phyloP scores from a whole-genome alignment of 1,140 invertebrate species.

The Mizuhopecten yessoensis region DNA sequence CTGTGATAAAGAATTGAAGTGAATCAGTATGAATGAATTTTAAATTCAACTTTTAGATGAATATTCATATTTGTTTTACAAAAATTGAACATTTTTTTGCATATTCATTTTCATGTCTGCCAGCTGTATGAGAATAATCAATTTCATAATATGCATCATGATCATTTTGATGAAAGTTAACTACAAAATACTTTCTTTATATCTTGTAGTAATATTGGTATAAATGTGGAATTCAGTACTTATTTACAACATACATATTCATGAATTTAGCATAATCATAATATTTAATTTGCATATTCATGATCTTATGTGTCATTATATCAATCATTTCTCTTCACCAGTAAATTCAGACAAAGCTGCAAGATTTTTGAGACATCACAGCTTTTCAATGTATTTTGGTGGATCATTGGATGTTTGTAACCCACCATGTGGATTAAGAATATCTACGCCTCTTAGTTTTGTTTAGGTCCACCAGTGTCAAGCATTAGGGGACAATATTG shows the following conservation, averaged over 20 bases:
- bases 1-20: background rate
- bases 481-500: no score
- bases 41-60: background rate
- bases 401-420: constrained; percentile 1
- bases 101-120: background rate
- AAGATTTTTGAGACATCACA: background rate
- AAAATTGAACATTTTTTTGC: background rate
- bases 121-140: background rate
- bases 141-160: background rate
- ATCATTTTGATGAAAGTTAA: background rate
- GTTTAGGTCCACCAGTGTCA: no score
- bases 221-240: constrained; percentile 2
- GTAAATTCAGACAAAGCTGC: constrained; percentile 1
- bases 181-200: background rate
- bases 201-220: background rate
- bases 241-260: constrained; percentile 5
- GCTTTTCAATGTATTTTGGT: background rate
- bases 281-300: constrained; percentile 30
- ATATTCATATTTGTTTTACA: background rate
- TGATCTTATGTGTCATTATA: background rate
- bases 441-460: no score
- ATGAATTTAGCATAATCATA: background rate
- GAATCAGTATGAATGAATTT: background rate
- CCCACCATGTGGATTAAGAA: background rate
- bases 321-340: background rate